Conservation (phyloP, 2,888 invertebrate species). For the Ormyrus nitidulus region DNA sequence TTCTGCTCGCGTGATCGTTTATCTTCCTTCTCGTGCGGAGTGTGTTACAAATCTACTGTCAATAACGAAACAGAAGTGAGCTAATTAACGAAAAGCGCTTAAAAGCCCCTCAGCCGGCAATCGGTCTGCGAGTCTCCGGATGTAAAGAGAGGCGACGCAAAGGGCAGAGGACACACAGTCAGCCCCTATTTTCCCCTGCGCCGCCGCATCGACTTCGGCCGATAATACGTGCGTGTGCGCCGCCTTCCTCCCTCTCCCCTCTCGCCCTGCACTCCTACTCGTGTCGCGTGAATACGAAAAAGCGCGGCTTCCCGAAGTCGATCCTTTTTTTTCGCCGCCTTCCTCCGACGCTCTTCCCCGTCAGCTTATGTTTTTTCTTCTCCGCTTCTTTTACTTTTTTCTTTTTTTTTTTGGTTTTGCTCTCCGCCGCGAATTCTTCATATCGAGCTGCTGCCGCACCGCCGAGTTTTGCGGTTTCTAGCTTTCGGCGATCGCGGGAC, state of each 20-base stretch:
- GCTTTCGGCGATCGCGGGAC: no score
- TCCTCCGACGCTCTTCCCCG: not conserved
- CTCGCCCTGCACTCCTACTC: not conserved
- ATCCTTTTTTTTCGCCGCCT: slow-evolving; percentile 7
- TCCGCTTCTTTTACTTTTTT: not conserved
- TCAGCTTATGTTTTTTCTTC: not conserved
- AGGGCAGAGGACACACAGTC: not conserved
- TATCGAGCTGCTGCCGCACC: no score
- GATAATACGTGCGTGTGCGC: slow-evolving; percentile 21
- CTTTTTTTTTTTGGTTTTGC: no score
- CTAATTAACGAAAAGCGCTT: no score
- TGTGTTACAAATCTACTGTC: no score
- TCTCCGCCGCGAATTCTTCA: no score
- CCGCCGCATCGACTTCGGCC: not conserved
- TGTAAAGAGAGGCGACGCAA: not conserved
- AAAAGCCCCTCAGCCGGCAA: not conserved
- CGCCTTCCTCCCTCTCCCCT: not conserved
- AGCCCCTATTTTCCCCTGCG: slow-evolving; percentile 12
- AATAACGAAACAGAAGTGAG: no score
- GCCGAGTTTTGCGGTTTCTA: no score
- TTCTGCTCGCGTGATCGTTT: no score
- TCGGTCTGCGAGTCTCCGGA: not conserved
- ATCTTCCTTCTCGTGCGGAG: no score
- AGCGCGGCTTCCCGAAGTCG: slow-evolving; percentile 5
- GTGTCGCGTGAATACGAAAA: slow-evolving; percentile 30